Base-by-base conservation (phyloP, 2,888 invertebrate species). In the Agonopterix subpropinquella region DNA sequence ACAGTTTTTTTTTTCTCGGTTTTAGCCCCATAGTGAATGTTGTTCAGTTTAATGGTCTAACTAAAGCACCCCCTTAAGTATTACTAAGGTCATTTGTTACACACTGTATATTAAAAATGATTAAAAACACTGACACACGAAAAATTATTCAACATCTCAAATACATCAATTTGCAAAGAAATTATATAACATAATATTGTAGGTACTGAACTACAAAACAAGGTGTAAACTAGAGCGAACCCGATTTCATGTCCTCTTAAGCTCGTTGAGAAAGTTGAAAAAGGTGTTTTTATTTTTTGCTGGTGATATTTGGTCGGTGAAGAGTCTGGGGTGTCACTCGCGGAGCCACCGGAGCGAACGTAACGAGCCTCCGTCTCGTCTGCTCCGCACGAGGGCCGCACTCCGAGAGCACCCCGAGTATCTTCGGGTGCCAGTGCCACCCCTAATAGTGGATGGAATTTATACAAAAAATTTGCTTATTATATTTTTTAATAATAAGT, bases 281-380 rank as follows among this genome's bases (percentile, higher is more conserved):
- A 76, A 75, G 75, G 75, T 78, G 71, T 76, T 68, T 73, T 74
- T 79, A 75, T 75, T 75, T 28, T 66, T 75, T 67, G 67, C 66
- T 69, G 72, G 70, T 72, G 78, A 75, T 77, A 72, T 79, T 80
- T 71, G 74, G 73, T 64, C 65, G 68, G 68, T 76, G 66, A 70
- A n/a, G 47, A 36, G 41, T 45, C 49, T 43, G 11, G 36, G 11
- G 37, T 11, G 44, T 44, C 85, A 79, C 87, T 86, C 80, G 77
- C 67, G 77, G 55, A 73, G 58, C 61, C 85, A 80, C 72, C 74
- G 77, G 72, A 68, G 83, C 87, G 84, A 55, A 61, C 72, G 69
- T 87, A 87, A 87, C 84, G 86, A 87, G 79, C 80, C 72, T 65
- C 70, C 67, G 71, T 66, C 64, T 66, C 67, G 71, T 66, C 64